phyloP scores from a whole-genome alignment of 2,797 vertebrate genomes.

The Labeo calbasu region DNA sequence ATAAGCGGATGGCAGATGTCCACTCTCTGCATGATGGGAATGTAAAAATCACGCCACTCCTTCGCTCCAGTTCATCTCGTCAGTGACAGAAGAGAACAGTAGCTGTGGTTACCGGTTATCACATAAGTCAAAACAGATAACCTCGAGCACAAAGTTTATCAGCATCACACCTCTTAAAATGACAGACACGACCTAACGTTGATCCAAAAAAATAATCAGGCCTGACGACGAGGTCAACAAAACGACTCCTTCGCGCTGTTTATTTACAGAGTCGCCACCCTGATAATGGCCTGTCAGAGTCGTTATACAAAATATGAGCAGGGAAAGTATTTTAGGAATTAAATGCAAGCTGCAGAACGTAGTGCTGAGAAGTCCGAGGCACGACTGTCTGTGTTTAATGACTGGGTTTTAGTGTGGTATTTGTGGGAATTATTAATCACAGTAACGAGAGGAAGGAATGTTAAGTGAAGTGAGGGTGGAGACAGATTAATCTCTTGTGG shows the following conservation, averaged over 20 bases:
- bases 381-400: constrained; percentile 60
- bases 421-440: constrained; percentile 58
- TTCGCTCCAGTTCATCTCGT: constrained; percentile 1
- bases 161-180: constrained; percentile 35
- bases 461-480: constrained; percentile 57
- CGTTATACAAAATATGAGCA: constrained; percentile 69
- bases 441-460: constrained; percentile 51
- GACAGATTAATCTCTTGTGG: constrained; percentile 56
- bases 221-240: constrained; percentile 67
- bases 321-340: constrained; percentile 68
- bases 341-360: constrained; percentile 64
- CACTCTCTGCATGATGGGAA: neutral
- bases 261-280: constrained; percentile 74
- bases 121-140: constrained; percentile 1
- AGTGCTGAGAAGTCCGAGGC: constrained; percentile 58
- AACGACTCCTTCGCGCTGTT: constrained; percentile 66
- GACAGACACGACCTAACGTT: constrained; percentile 28
- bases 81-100: constrained; percentile 25
- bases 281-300: constrained; percentile 71
- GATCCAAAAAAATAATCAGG: constrained; percentile 60
- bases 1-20: constrained; percentile 35
- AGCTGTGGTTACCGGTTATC: constrained; percentile 19
- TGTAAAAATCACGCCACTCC: neutral
- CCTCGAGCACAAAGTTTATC: neutral
- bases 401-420: constrained; percentile 52